phyloP scores from a whole-genome alignment of 2,797 vertebrate species.

The Sebastes miniatus region DNA sequence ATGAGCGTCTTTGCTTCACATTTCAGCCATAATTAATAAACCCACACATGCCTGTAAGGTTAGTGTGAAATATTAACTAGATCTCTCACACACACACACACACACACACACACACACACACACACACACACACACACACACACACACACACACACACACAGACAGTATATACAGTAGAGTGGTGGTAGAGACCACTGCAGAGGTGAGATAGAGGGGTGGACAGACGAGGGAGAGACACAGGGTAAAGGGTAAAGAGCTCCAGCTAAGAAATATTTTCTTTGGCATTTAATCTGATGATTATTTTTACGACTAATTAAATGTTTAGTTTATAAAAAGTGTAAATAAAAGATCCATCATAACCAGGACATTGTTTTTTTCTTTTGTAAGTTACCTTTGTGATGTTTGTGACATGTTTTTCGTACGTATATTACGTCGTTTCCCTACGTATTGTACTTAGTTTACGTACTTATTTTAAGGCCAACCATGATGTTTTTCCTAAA shows the following conservation, averaged over 20 bases:
- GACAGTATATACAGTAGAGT: constrained; percentile 24
- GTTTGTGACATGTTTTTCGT: too few relatives aligned
- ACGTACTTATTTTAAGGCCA: too few relatives aligned
- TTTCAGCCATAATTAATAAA: constrained; percentile 81
- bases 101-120: constrained; percentile 12
- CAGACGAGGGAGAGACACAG: background rate
- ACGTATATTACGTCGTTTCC: too few relatives aligned
- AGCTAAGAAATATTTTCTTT: background rate
- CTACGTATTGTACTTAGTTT: too few relatives aligned
- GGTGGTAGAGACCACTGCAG: background rate
- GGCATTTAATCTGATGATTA: background rate
- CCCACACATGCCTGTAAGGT: constrained; percentile 79
- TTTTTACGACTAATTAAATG: background rate
- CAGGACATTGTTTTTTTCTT: too few relatives aligned
- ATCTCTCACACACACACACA: constrained; percentile 30
- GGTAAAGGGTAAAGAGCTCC: background rate
- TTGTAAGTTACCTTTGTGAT: too few relatives aligned
- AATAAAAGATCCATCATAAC: background rate
- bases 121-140: constrained; percentile 46
- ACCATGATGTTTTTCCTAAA: too few relatives aligned
- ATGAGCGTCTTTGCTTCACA: constrained; percentile 71
- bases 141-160: constrained; percentile 16
- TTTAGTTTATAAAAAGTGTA: background rate
- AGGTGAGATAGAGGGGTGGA: background rate
- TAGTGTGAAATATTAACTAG: constrained; percentile 79